phyloP scores from a whole-genome alignment of 2,888 invertebrate species.

The Hoplodrina blanda region DNA sequence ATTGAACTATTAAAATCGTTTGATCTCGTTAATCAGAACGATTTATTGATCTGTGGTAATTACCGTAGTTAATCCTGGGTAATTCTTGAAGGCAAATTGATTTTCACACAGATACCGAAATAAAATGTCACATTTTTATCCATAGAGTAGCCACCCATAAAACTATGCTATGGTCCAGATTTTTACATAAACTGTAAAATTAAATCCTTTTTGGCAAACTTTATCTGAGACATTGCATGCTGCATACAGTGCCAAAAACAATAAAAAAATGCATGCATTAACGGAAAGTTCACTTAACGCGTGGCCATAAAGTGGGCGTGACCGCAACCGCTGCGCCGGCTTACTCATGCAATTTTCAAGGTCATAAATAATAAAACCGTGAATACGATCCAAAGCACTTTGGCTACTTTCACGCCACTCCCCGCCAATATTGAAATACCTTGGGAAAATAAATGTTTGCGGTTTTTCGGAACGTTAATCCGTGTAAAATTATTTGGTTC shows the following conservation, averaged over 20 bases:
- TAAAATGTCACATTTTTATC: not conserved
- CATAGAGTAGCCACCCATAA: not conserved
- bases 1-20: not conserved
- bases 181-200: conserved; percentile 8
- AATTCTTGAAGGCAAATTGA: too few species aligned
- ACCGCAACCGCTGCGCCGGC: conserved; percentile 88
- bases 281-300: conserved; percentile 84
- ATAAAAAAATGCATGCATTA: conserved; percentile 78
- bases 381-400: conserved; percentile 88
- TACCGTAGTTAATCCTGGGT: too few species aligned
- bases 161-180: not conserved
- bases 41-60: too few species aligned
- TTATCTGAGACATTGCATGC: conserved; percentile 59
- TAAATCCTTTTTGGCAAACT: conserved; percentile 49
- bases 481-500: conserved; percentile 29
- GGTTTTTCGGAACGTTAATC: conserved; percentile 55
- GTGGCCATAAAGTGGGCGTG: conserved; percentile 87
- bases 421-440: conserved; percentile 82
- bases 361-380: conserved; percentile 89
- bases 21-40: not conserved
- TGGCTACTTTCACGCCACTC: conserved; percentile 90
- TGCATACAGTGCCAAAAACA: conserved; percentile 78
- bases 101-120: too few species aligned
- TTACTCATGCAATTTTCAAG: conserved; percentile 90
- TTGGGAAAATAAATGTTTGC: conserved; percentile 69